Conservation (phyloP, 2,888 invertebrate species). For the Operophtera brumata region DNA sequence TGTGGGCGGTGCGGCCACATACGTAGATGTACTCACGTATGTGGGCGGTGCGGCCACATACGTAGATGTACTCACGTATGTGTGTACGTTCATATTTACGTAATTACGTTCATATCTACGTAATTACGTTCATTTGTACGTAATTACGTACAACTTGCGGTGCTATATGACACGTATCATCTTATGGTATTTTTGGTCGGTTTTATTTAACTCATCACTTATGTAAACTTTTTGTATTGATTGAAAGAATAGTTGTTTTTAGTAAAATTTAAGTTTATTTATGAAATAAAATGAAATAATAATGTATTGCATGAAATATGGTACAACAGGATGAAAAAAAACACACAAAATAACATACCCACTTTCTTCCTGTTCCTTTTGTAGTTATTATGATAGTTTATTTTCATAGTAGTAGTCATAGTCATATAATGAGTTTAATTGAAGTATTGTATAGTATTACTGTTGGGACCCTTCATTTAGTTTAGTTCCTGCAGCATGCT, state of each 20-base stretch:
- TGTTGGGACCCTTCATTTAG: neutral
- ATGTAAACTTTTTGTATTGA: neutral
- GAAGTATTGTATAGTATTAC: neutral
- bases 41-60: too few relatives aligned
- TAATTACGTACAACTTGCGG: too few relatives aligned
- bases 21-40: too few relatives aligned
- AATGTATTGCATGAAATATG: too few relatives aligned
- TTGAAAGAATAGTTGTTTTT: constrained; percentile 5
- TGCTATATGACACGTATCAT: constrained; percentile 6
- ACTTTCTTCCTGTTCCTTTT: neutral
- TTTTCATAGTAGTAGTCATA: constrained; percentile 2
- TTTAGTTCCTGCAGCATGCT: constrained; percentile 4
- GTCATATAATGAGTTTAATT: neutral
- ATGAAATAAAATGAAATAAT: too few relatives aligned
- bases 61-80: too few relatives aligned
- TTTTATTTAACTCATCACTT: constrained; percentile 4
- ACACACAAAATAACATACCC: too few relatives aligned
- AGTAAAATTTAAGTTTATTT: too few relatives aligned
- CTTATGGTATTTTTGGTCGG: constrained; percentile 2
- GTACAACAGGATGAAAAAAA: too few relatives aligned
- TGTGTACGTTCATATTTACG: neutral
- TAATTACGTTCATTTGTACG: too few relatives aligned
- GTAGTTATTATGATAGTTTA: constrained; percentile 5
- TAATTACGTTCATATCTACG: too few relatives aligned
- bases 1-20: too few relatives aligned